A percentile compares a stretch with the other conserved stretches of the same genome.
Conservation (phyloP, 2,797 vertebrate genomes). For the Onychomys leucogaster region DNA sequence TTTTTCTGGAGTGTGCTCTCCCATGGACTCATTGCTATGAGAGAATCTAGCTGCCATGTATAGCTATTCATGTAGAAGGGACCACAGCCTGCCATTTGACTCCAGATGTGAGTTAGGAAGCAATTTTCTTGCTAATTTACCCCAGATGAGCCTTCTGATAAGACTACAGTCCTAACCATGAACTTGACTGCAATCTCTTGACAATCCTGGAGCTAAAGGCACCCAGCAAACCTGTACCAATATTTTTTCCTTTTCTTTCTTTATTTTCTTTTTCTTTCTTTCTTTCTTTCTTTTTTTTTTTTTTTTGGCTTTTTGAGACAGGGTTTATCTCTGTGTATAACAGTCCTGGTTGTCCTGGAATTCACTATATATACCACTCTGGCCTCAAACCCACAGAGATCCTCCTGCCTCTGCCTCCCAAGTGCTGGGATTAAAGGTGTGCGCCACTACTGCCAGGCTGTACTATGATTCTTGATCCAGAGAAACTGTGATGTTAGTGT, state of each 20-base stretch:
- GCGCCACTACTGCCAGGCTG: neutral
- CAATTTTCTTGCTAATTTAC: neutral
- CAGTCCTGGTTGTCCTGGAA: neutral
- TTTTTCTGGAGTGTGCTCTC: neutral
- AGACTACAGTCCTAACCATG: neutral
- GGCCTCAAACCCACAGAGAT: neutral
- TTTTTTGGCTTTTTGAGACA: neutral
- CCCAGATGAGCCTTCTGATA: neutral
- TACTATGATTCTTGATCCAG: neutral
- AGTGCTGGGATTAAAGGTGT: neutral
- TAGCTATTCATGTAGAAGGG: neutral
- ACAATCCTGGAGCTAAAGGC: neutral
- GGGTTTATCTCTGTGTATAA: neutral
- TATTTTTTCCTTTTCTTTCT: neutral
- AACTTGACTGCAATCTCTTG: neutral
- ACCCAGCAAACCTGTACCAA: neutral
- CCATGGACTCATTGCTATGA: neutral
- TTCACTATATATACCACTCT: neutral
- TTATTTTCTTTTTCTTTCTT: too few species aligned
- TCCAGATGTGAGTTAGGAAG: neutral
- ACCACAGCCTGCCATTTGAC: neutral
- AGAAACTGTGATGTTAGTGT: neutral
- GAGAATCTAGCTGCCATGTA: neutral
- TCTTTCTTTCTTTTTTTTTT: too few species aligned
- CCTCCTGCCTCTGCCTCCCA: neutral